These are phyloP conservation scores for Tinamus guttatus DNA, from an alignment of 2,113 vertebrate species.

Conservation along the genomic window DNA sequence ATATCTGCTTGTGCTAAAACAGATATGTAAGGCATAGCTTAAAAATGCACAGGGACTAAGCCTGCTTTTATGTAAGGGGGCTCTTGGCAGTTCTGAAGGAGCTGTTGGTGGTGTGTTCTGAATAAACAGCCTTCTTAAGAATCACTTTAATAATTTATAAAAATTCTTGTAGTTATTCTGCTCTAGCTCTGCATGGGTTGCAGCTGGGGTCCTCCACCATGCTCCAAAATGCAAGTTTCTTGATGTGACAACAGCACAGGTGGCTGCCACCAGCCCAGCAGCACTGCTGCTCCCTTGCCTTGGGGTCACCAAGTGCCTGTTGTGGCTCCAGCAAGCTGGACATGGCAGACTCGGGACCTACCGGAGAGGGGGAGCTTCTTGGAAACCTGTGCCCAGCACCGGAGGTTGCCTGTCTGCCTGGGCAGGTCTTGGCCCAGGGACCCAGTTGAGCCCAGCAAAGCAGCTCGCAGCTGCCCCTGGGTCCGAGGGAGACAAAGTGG, in stretches of 20 bases:
- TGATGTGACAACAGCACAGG: not conserved
- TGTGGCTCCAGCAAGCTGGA: not conserved
- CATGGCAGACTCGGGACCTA: not conserved
- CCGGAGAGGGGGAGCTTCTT: not conserved
- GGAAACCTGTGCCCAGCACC: not conserved
- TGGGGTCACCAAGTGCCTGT: rapidly evolving
- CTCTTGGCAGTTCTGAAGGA: not conserved
- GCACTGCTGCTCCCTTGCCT: not conserved
- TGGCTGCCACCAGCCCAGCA: rapidly evolving
- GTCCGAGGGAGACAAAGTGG: no score
- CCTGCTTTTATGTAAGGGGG: not conserved
- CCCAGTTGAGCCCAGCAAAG: no score
- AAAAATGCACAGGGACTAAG: not conserved
- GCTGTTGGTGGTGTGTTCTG: not conserved
- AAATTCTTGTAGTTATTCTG: not conserved
- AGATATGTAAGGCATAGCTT: not conserved
- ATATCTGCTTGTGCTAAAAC: not conserved
- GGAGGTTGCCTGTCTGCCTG: no score
- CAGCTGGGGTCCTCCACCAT: not conserved
- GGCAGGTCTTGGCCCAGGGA: no score
- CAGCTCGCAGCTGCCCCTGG: no score
- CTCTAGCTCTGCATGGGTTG: not conserved
- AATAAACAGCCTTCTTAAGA: not conserved
- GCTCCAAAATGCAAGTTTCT: not conserved
- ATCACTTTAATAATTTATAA: not conserved